Evolutionary conservation across 2,888 invertebrate genomes (phyloP).

Genomic region (Hirtodrosophila alboralis): DNA sequence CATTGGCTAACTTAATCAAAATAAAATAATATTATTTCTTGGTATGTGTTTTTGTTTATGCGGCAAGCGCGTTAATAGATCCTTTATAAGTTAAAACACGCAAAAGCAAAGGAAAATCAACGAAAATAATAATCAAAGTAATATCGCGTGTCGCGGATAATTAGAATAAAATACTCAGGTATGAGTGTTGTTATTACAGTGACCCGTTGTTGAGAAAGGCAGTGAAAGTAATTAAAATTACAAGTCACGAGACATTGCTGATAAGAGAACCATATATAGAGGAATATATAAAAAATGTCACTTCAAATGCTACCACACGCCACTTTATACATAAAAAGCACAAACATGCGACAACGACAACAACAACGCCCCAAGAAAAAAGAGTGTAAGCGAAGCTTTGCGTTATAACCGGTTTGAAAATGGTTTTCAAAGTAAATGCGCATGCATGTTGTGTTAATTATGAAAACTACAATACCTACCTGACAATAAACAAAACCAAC

Average conservation of each 20-base stretch:
- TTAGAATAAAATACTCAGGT: slow-evolving; percentile 56
- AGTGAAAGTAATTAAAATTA: slow-evolving; percentile 73
- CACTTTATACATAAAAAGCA: slow-evolving; percentile 44
- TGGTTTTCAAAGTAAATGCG: slow-evolving; percentile 58
- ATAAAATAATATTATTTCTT: slow-evolving; percentile 41
- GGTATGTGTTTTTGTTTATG: slow-evolving; percentile 18
- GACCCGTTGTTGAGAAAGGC: slow-evolving; percentile 52
- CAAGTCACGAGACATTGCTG: slow-evolving; percentile 61
- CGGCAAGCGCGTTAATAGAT: slow-evolving; percentile 40
- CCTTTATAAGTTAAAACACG: slow-evolving; percentile 20
- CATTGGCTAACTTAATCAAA: slow-evolving; percentile 33
- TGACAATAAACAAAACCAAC: slow-evolving; percentile 42
- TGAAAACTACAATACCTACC: slow-evolving; percentile 54
- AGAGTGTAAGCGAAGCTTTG: slow-evolving; percentile 32
- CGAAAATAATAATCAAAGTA: slow-evolving; percentile 51
- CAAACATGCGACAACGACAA: slow-evolving; percentile 24
- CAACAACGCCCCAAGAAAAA: slow-evolving; percentile 57
- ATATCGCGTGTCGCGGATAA: slow-evolving; percentile 69
- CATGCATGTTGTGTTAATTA: slow-evolving; percentile 60
- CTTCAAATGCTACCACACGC: slow-evolving; percentile 40
- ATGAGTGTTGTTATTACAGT: slow-evolving; percentile 30
- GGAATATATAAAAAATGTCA: slow-evolving; percentile 38
- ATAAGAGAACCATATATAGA: slow-evolving; percentile 38
- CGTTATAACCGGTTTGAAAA: slow-evolving; percentile 62
- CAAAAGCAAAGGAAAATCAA: slow-evolving; percentile 25